A percentile compares a stretch with the other conserved stretches of the same genome.
phyloP scores from a whole-genome alignment of 1,140 invertebrate genomes.

The Magallana gigas region DNA sequence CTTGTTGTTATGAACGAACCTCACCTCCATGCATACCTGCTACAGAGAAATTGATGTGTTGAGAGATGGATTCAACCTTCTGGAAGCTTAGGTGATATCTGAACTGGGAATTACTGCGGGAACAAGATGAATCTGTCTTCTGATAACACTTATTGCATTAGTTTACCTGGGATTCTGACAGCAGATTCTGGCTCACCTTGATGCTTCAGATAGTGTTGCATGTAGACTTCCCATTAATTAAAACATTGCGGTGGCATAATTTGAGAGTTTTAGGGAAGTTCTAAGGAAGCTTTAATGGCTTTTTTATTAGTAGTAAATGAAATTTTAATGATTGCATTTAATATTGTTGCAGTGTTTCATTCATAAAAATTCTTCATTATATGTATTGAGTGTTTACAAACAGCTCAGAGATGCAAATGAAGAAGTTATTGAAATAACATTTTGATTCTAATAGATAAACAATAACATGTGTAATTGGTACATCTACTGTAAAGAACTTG shows the following conservation, averaged over 20 bases:
- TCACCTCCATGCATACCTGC: neutral
- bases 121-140: neutral
- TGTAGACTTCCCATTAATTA: constrained; percentile 4
- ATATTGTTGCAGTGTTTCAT: neutral
- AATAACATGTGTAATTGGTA: no score
- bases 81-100: neutral
- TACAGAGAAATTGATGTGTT: neutral
- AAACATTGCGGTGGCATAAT: neutral
- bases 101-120: neutral
- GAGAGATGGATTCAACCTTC: neutral
- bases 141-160: neutral
- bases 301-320: neutral
- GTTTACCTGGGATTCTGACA: neutral
- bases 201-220: neutral
- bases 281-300: neutral
- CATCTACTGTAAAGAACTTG: no score
- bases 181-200: neutral
- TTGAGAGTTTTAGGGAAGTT: neutral
- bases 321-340: neutral
- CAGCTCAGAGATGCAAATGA: neutral
- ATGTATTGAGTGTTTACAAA: neutral
- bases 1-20: neutral
- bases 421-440: neutral
- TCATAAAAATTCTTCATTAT: neutral
- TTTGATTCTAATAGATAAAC: no score